Conservation (phyloP, 2,113 vertebrate genomes). For the Triplophysa dalaica region DNA sequence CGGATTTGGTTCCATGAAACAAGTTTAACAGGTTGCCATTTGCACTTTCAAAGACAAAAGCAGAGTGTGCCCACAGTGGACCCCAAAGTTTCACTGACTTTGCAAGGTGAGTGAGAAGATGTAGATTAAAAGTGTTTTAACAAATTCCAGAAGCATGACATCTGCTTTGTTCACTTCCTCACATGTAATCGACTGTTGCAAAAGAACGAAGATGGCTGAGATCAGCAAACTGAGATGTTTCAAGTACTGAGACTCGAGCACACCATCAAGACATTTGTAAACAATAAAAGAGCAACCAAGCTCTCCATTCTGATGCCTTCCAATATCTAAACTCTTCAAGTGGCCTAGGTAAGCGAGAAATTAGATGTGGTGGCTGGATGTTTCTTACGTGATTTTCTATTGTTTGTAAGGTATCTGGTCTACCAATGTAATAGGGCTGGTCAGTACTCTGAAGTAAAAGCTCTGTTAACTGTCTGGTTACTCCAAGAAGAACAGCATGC, state of each 20-base stretch:
- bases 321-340: background rate
- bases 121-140: too few species aligned
- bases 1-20: background rate
- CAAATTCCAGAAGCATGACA: too few species aligned
- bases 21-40: background rate
- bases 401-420: background rate
- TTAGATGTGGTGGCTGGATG: background rate
- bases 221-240: too few species aligned
- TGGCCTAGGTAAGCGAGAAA: background rate
- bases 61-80: background rate
- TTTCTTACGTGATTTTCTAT: background rate
- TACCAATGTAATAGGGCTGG: too few species aligned
- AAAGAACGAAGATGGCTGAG: too few species aligned
- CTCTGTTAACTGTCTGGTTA: too few species aligned
- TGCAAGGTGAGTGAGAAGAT: background rate
- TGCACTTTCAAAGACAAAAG: background rate
- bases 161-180: too few species aligned
- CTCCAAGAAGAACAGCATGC: too few species aligned
- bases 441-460: too few species aligned
- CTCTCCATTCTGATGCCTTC: conserved; percentile 2
- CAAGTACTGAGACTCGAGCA: too few species aligned
- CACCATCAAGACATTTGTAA: too few species aligned
- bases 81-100: background rate
- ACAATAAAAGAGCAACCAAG: background rate
- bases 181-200: too few species aligned